Base-by-base conservation (phyloP, 1,140 invertebrate genomes). In the Trissolcus basalis region DNA sequence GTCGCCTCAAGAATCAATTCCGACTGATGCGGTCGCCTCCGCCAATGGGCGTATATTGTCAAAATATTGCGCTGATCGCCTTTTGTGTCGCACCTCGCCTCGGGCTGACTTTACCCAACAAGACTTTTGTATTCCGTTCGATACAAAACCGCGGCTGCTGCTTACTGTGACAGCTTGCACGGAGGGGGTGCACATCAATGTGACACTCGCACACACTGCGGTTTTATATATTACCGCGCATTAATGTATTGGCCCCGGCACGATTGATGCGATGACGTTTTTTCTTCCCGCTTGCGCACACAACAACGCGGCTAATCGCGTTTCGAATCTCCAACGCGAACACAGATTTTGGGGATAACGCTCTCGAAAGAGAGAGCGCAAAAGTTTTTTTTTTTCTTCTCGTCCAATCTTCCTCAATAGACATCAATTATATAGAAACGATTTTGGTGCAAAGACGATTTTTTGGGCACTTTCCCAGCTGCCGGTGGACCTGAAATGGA, bases 1-100 rank as follows among this genome's bases (percentile, higher is more conserved):
- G 47, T 64, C 47, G 39, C 53, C 53, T 39, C 49, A 45, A 70
- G 65, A 79, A 76, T 77, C 63, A 80, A 77, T 80, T 80, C 69
- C 44, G 48, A 41, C 41, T 63, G 53, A 60, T 72, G 77, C 56
- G 51, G 67, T 79, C 54, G 77, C 81, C 70, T 79, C 60, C 79
- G 51, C 79, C 81, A 84, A 86, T 85, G 80, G 80, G 77, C 79
- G 75, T 82, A 83, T 81, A 87, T 86, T 88, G 87, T 88, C 87
- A 87, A 88, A 88, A 88, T 87, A 87, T 88, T 88, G 86, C 81
- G 83, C 82, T 80, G 84, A 87, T 86, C 86, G 81, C 27, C 80
- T 79, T 80, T 85, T 85, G 80, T 81, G 44, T 69, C 48, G 35
- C 64, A 47, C 71, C 75, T 83, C 79, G 82, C 82, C 82, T 77